Base-by-base conservation (phyloP, 1,140 invertebrate species). In the Tyrophagus putrescentiae region DNA sequence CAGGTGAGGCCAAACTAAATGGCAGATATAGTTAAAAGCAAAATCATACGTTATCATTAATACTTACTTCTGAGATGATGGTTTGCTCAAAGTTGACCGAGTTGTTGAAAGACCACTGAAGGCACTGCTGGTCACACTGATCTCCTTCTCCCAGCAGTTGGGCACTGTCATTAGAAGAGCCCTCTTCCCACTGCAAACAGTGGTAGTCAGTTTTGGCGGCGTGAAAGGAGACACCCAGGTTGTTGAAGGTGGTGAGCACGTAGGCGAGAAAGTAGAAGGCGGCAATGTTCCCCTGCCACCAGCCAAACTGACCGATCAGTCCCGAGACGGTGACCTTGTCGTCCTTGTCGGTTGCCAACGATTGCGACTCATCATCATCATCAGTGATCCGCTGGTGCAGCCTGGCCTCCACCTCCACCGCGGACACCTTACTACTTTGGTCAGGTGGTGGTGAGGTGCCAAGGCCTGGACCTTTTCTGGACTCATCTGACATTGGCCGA, bases 1-100 rank as follows among this genome's bases (percentile, higher is more conserved):
- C 86, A 90, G n/a, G 87, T 82, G 65, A 88, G 70, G 67, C 84
- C 68, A 77, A 82, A 90, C 73, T 86, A 31, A 28, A 41, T n/a
- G 31, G 33, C 0, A 57, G 16, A 31, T 52, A 39, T 1, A 50
- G 9, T 18, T 13, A n/a, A 23, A 13, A 1, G 13, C 25, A 3
- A 16, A 39, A 57, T 52, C 2, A 18, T 44, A 57, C 18, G 28
- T 42, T 5, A 42, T 57, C 9, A 9, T 54, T 44, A 23, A 25
- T 5, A 11, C 13, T 50, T 4, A 57, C 52, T 34, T 64, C 57
- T 29, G 44, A 62, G 9, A 61, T 29, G 34, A 65, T 54, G 13
- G 62, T 65, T 28, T 53, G 36, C 7, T 21, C 48, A 23, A 64
- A 65, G 42, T 54, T 23, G 2, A 54, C 25, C 3, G 52, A 54